These are phyloP conservation scores for Dolichomitus sp. DNA, from an alignment of 2,888 invertebrate species.

Conservation along the genomic window DNA sequence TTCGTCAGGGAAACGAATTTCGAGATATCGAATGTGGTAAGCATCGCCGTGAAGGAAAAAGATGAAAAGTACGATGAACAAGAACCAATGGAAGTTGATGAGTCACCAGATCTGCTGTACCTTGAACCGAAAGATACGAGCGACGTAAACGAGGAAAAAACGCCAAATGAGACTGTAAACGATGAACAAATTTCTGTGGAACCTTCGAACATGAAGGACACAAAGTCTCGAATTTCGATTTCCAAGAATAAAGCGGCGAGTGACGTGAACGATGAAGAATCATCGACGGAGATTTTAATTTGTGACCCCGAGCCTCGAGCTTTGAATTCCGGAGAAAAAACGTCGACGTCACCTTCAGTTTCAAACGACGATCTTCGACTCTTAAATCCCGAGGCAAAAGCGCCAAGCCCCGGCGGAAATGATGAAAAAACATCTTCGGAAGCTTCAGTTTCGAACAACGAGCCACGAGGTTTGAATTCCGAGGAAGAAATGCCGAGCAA, in stretches of 20 bases:
- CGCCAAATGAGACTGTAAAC: background rate
- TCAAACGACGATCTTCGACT: background rate
- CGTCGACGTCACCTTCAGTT: background rate
- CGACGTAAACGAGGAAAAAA: background rate
- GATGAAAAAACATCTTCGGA: background rate
- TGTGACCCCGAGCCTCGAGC: background rate
- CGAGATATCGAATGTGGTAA: conserved; percentile 21
- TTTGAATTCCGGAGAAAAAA: background rate
- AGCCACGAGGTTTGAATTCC: background rate
- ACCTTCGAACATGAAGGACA: background rate
- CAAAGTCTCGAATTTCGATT: background rate
- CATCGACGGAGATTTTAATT: background rate
- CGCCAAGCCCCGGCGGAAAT: background rate
- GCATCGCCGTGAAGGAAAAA: background rate
- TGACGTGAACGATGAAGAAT: background rate
- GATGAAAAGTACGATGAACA: background rate
- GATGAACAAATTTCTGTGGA: background rate
- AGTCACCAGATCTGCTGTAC: background rate
- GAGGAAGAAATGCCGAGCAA: background rate
- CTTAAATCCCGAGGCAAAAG: background rate
- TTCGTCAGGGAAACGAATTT: background rate
- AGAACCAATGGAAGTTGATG: background rate
- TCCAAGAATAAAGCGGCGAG: background rate
- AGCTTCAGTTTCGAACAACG: background rate
- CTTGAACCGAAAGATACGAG: background rate